Conservation (phyloP, 2,888 invertebrate species). For the Watsonalla binaria region DNA sequence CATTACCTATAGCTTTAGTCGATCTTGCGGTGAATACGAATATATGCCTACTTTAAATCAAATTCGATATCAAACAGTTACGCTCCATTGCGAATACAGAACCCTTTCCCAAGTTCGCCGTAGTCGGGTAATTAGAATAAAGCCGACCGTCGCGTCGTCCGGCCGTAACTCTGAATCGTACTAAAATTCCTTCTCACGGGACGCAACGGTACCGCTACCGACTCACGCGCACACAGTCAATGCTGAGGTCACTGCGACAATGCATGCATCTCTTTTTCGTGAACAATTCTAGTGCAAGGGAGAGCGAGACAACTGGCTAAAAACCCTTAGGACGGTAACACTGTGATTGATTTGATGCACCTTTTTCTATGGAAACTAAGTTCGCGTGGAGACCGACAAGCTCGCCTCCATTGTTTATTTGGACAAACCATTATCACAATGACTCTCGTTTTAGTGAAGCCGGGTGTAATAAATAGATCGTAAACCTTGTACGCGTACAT, state of each 20-base stretch:
- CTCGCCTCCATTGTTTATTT: slow-evolving; percentile 50
- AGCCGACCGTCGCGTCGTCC: slow-evolving; percentile 13
- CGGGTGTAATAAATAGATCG: slow-evolving; percentile 49
- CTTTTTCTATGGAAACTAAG: slow-evolving; percentile 49
- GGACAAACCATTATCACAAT: slow-evolving; percentile 43
- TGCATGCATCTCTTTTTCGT: slow-evolving; percentile 35
- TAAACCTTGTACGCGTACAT: slow-evolving; percentile 46
- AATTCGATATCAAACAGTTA: too few species aligned
- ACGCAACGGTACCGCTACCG: slow-evolving; percentile 54
- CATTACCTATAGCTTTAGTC: too few species aligned
- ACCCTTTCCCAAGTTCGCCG: too few species aligned
- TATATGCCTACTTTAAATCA: too few species aligned
- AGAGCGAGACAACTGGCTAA: slow-evolving; percentile 40
- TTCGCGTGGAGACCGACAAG: slow-evolving; percentile 47
- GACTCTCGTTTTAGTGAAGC: slow-evolving; percentile 33
- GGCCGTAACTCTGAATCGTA: slow-evolving; percentile 42
- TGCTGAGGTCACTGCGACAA: slow-evolving; percentile 50
- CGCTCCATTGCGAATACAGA: too few species aligned
- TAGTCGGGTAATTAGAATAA: slow-evolving; percentile 34
- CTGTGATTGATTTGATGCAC: slow-evolving; percentile 71
- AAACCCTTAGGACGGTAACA: slow-evolving; percentile 57
- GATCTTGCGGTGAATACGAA: too few species aligned
- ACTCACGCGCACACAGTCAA: slow-evolving; percentile 60
- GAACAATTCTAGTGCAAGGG: slow-evolving; percentile 10
- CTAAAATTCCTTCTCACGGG: slow-evolving; percentile 71